phyloP scores from a whole-genome alignment of 23 tunicate species.

The Phallusia fumigata region DNA sequence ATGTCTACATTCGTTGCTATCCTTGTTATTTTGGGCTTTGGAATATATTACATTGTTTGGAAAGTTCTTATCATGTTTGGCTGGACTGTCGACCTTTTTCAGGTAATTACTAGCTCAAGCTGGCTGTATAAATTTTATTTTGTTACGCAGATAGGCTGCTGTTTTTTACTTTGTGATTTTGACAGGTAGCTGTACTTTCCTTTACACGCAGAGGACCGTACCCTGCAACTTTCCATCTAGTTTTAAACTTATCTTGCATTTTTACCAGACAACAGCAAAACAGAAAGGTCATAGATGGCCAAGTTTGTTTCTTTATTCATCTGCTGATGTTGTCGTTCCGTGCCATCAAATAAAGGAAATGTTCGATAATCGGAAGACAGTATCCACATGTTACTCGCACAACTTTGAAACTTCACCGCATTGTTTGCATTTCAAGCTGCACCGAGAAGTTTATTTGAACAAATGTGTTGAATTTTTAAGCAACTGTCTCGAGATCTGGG shows the following conservation, averaged over 20 bases:
- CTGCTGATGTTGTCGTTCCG: constrained; percentile 63
- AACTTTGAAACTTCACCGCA: constrained; percentile 64
- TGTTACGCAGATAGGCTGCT: too few relatives aligned
- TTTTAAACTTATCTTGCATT: too few relatives aligned
- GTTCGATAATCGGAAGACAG: constrained; percentile 33
- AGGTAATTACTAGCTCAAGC: too few relatives aligned
- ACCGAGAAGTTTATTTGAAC: constrained; percentile 32
- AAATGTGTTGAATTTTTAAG: constrained; percentile 36
- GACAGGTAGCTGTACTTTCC: too few relatives aligned
- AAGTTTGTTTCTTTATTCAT: constrained; percentile 61
- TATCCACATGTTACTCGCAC: constrained; percentile 25
- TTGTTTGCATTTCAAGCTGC: constrained; percentile 49
- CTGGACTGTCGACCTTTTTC: background rate
- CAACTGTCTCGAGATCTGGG: background rate
- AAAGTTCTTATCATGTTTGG: background rate
- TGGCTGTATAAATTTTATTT: too few relatives aligned
- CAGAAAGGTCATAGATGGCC: constrained; percentile 47
- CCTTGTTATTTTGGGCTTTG: constrained; percentile 11
- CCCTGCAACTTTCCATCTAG: too few relatives aligned
- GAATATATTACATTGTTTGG: constrained; percentile 5
- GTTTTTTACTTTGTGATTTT: too few relatives aligned
- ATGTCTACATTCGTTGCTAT: constrained; percentile 22
- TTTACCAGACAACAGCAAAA: background rate
- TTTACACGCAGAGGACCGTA: too few relatives aligned
- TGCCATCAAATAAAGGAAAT: constrained; percentile 43